A percentile compares a stretch with the other conserved stretches of the same genome.
Evolutionary conservation across 2,888 invertebrate species (phyloP).

Genomic region (Drosophila lacicola): DNA sequence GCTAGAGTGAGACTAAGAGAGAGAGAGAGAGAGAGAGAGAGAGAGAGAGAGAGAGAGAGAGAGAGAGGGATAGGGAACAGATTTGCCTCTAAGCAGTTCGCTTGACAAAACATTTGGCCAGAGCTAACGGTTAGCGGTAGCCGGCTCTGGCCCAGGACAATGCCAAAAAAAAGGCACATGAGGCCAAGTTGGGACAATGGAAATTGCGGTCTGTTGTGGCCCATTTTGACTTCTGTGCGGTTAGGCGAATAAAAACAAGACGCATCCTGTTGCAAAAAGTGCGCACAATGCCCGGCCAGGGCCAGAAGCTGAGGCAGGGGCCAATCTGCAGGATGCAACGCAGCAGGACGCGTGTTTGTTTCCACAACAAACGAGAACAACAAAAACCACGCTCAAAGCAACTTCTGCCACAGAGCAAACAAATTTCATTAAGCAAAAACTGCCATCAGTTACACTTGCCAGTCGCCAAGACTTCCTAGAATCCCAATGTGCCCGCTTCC

Average conservation of each 20-base stretch:
- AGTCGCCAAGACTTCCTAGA: conserved; percentile 34
- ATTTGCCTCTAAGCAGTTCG: conserved; percentile 27
- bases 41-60: conserved; percentile 2
- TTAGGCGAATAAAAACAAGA: conserved; percentile 50
- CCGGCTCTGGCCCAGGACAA: conserved; percentile 35
- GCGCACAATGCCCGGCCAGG: conserved; percentile 20
- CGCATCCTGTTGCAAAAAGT: conserved; percentile 49
- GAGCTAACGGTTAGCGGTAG: conserved; percentile 23
- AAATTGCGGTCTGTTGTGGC: conserved; percentile 42
- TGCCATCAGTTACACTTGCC: conserved; percentile 54
- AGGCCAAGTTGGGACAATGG: conserved; percentile 24
- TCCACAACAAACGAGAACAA: conserved; percentile 8
- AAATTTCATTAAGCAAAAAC: conserved; percentile 60
- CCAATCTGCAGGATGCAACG: conserved; percentile 50
- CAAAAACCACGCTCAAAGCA: conserved; percentile 42
- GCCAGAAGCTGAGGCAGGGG: conserved; percentile 23
- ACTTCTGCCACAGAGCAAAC: conserved; percentile 34
- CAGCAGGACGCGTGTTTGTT: conserved; percentile 67
- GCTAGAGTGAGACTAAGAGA: background rate
- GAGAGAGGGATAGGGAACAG: background rate
- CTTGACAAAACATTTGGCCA: conserved; percentile 57
- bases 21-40: background rate
- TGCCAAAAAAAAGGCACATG: conserved; percentile 13
- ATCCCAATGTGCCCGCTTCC: conserved; percentile 7
- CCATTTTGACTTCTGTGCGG: conserved; percentile 79